Base-by-base conservation (phyloP, 2,797 vertebrate genomes). In the Kryptopterus vitreolus region DNA sequence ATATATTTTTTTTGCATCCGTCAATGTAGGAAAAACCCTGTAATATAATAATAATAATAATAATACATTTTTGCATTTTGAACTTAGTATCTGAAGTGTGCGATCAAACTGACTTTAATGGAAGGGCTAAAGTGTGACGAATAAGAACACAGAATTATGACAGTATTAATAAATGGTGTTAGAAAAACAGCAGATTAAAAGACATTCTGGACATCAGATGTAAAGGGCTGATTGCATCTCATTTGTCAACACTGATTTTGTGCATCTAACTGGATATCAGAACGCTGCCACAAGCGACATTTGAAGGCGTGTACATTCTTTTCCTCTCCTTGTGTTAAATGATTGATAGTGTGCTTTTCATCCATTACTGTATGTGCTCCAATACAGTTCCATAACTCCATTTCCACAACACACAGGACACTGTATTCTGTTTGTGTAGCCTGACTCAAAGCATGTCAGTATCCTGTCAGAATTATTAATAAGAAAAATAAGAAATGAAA, bases 291-390 rank as follows among this genome's bases (percentile, higher is more conserved):
- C 52, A 50, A 63, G 55, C 52, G 31, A 35, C 68, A 66, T 61
- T 78, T 66, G 52, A 77, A 52, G 79, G 71, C 46, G 74, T 43
- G 65, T 58, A 83, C 74, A 57, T 53, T 79, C 11, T 26, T 52
- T 18, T 70, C 18, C 46, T 70, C 1, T 52, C 48, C 18, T 50
- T 46, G 46, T 46, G 26, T 72, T 83, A 74, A 83, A 86, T 82
- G 62, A 82, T 84, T 80, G 70, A 86, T 78, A 74, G 50, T n/a
- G 29, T 78, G 55, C 48, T 52, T 15, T 62, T 80, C 20, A 20
- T 73, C 59, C 75, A 72, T 24, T 55, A 43, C 7, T 43, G 38
- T 43, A 46, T 62, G 71, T 75, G 77, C 20, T 75, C 75, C 38
- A 29, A 38, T n/a, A n/a, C 75, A 76, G 80, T 84, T 81, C 58